These are phyloP conservation scores for Typhlichthys subterraneus DNA, from an alignment of 2,797 vertebrate genomes.

Conservation along the genomic window DNA sequence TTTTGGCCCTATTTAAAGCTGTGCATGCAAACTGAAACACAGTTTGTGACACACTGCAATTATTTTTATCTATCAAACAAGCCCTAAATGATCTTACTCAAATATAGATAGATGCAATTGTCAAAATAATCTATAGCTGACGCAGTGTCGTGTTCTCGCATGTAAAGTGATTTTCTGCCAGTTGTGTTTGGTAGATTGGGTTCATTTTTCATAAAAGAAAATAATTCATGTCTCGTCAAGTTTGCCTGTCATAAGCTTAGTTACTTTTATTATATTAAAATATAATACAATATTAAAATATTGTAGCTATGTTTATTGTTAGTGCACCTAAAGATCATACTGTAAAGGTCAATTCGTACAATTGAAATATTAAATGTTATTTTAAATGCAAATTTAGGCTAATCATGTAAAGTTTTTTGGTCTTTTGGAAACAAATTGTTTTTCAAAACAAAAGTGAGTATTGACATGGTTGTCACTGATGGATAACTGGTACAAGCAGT, in stretches of 20 bases:
- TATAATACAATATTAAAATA: constrained; percentile 3
- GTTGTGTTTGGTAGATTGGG: constrained; percentile 42
- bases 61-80: neutral
- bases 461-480: neutral
- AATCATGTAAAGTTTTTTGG: neutral
- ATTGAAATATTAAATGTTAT: too few species aligned
- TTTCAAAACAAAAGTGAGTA: neutral
- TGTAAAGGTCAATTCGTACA: neutral
- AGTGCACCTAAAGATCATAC: neutral
- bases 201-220: constrained; percentile 30
- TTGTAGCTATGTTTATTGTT: neutral
- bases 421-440: neutral
- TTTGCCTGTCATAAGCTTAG: constrained; percentile 10
- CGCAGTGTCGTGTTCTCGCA: constrained; percentile 35
- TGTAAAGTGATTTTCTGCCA: constrained; percentile 50
- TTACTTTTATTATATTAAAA: neutral
- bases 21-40: too few species aligned
- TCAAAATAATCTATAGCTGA: constrained; percentile 57
- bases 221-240: constrained; percentile 3
- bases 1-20: too few species aligned
- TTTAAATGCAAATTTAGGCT: too few species aligned
- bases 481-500: neutral
- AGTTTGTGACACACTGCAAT: too few species aligned
- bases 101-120: constrained; percentile 43
- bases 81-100: constrained; percentile 27